Percentiles rank a stretch among this genome's conserved stretches.
Evolutionary conservation across 2,888 invertebrate genomes (phyloP).

Genomic region (Eupithecia insigniata): DNA sequence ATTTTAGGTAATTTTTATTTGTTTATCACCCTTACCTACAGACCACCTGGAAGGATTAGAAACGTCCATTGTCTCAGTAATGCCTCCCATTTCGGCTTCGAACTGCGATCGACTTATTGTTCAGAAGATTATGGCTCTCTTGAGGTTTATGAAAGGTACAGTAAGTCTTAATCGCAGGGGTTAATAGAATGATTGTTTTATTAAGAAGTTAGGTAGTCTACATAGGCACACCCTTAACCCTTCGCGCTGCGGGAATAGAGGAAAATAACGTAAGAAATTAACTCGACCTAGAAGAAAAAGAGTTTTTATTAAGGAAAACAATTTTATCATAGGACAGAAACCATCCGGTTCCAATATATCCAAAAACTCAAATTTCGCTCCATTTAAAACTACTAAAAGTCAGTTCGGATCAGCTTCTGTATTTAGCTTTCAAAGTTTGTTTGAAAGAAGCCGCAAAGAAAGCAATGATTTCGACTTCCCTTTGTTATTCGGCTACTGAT

Average conservation of each 20-base stretch:
- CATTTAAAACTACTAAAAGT: constrained; percentile 23
- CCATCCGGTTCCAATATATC: neutral
- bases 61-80: constrained; percentile 38
- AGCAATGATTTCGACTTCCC: constrained; percentile 39
- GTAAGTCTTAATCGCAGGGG: constrained; percentile 1
- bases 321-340: neutral
- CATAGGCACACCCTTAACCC: too few relatives aligned
- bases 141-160: constrained; percentile 1
- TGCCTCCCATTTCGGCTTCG: constrained; percentile 25
- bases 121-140: constrained; percentile 11
- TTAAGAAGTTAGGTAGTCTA: neutral
- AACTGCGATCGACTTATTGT: constrained; percentile 28
- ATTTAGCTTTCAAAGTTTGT: constrained; percentile 37
- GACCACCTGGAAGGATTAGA: constrained; percentile 31
- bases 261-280: too few relatives aligned
- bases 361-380: neutral
- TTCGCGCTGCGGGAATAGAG: too few relatives aligned
- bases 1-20: neutral
- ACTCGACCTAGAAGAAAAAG: too few relatives aligned
- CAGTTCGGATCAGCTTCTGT: constrained; percentile 24
- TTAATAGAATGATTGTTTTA: neutral
- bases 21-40: neutral
- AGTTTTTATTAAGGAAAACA: neutral
- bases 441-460: constrained; percentile 40
- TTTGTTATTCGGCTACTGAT: constrained; percentile 40